phyloP scores from a whole-genome alignment of 1,140 invertebrate genomes.

The Kradibia gibbosae region DNA sequence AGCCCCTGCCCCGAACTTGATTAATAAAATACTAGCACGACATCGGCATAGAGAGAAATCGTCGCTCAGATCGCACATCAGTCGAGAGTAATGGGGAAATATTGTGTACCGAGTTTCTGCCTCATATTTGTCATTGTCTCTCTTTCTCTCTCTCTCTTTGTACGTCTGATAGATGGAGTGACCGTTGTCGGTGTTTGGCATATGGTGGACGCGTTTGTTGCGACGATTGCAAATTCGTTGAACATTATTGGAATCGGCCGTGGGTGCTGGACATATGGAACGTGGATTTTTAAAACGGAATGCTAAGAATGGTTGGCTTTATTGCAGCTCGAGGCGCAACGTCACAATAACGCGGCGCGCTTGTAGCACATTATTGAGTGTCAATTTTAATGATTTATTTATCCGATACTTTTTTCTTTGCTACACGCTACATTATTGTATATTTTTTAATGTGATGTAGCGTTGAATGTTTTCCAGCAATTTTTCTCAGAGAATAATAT shows the following conservation, averaged over 20 bases:
- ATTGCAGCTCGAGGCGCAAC: conserved; percentile 9
- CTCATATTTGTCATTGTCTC: conserved; percentile 34
- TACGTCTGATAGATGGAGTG: no score
- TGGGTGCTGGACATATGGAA: not conserved
- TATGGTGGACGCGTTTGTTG: conserved; percentile 8
- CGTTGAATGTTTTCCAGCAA: not conserved
- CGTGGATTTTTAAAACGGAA: not conserved
- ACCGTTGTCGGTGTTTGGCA: no score
- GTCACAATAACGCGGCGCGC: not conserved
- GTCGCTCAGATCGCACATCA: not conserved
- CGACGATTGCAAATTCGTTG: conserved; percentile 13
- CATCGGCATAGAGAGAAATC: conserved; percentile 5
- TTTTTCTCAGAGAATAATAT: not conserved
- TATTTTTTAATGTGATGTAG: not conserved
- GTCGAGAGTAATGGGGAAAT: not conserved
- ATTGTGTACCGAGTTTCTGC: conserved; percentile 54
- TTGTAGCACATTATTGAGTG: conserved; percentile 12
- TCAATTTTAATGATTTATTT: conserved; percentile 4
- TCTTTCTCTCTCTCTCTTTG: no score
- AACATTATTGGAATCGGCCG: not conserved
- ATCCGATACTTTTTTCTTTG: not conserved
- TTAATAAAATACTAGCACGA: conserved; percentile 44
- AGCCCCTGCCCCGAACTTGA: conserved; percentile 32
- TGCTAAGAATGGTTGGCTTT: conserved; percentile 2
- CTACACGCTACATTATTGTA: not conserved